Base-by-base conservation (phyloP, 2,888 invertebrate genomes). In the Sinentomon sp. region DNA sequence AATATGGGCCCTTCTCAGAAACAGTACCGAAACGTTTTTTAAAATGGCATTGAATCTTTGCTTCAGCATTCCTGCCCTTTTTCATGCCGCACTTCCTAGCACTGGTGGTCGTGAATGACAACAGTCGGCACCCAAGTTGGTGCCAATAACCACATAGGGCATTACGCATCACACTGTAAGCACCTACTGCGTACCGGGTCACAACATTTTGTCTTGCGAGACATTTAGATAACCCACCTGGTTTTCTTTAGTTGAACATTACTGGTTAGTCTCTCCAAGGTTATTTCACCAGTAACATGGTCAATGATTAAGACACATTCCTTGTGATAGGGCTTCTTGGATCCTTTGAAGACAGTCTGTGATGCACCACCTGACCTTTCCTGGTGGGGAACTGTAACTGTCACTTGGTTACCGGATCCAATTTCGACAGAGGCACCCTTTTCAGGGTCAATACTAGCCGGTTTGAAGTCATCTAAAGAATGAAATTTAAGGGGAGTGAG, bases 401-500 rank as follows among this genome's bases (percentile, higher is more conserved):
- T 78, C 12, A 62, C 60, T 41, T 56, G 54, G 55, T 83, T 75
- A 50, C 74, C 77, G 44, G 69, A 65, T 42, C 78, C 80, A 40
- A 89, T 75, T 53, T 85, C 82, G 36, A 92, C 70, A 17, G 68
- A 69, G 22, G 87, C 83, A 61, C 76, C 74, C 57, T 85, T 80
- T 48, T 71, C 75, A 28, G 74, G 70, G 55, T 89, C 89, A 33
- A 89, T 82, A 45, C 87, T 89, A n/a, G 89, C 89, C 43, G 92
- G 92, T 53, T 89, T 89, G 54, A 92, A 92, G 57, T 92, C 92
- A 74, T 89, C n/a, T n/a, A n/a, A n/a, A n/a, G n/a, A n/a, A n/a
- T n/a, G n/a, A n/a, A n/a, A n/a, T n/a, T n/a, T n/a, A n/a, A n/a
- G n/a, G n/a, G n/a, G n/a, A n/a, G n/a, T n/a, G n/a, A n/a, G n/a